phyloP scores from a whole-genome alignment of 1,140 invertebrate species.

The Drosophila tani region DNA sequence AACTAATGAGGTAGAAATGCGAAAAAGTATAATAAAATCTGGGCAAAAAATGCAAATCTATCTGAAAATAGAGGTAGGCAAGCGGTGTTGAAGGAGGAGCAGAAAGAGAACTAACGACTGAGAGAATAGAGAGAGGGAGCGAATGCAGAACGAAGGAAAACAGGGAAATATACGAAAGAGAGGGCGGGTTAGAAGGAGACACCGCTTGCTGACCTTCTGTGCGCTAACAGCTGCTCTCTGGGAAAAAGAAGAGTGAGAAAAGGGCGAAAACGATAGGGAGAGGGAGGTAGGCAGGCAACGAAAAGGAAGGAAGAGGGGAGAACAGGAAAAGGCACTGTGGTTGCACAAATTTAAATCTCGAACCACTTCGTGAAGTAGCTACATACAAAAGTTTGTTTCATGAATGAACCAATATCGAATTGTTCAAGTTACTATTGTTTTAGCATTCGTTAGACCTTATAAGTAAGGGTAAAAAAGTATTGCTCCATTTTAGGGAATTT shows the following conservation, averaged over 20 bases:
- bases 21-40: conserved; percentile 28
- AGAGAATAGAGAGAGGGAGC: conserved; percentile 6
- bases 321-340: conserved; percentile 27
- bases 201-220: conserved; percentile 22
- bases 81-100: conserved; percentile 9
- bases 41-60: conserved; percentile 23
- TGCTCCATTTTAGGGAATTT: not conserved
- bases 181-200: conserved; percentile 13
- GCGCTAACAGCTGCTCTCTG: conserved; percentile 47
- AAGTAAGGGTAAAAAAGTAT: not conserved
- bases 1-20: conserved; percentile 20
- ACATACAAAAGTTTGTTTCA: not conserved
- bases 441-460: too few relatives aligned
- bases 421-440: not conserved
- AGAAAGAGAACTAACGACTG: not conserved
- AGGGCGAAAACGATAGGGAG: conserved; percentile 27
- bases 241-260: not conserved
- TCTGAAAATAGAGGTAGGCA: conserved; percentile 25
- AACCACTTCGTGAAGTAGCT: not conserved
- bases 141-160: conserved; percentile 23
- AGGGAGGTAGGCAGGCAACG: conserved; percentile 7
- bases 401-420: not conserved
- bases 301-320: not conserved
- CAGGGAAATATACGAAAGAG: not conserved
- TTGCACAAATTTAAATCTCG: conserved; percentile 10